A percentile compares a stretch with the other conserved stretches of the same genome.
These are phyloP conservation scores for Esperia sulphurella DNA, from an alignment of 2,888 invertebrate species.

Conservation along the genomic window DNA sequence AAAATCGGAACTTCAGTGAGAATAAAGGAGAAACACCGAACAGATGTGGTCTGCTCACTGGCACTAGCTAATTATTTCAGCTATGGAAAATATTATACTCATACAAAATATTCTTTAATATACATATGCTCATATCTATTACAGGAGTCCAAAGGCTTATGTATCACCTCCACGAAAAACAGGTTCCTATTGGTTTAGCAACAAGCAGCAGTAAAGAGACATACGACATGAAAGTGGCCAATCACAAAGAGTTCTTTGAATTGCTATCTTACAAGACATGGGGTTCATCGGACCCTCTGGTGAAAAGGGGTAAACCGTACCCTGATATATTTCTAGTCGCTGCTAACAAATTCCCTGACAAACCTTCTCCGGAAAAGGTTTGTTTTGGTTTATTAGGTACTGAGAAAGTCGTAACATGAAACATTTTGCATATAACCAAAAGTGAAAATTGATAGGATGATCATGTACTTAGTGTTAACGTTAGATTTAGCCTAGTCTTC, in stretches of 20 bases:
- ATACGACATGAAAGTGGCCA: slow-evolving; percentile 83
- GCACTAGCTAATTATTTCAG: too few species aligned
- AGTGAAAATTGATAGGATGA: too few species aligned
- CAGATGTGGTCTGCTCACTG: too few species aligned
- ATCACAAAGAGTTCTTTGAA: slow-evolving; percentile 83
- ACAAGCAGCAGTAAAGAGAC: slow-evolving; percentile 89
- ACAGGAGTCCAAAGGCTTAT: slow-evolving; percentile 88
- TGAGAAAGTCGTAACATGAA: too few species aligned
- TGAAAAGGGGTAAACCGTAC: slow-evolving; percentile 90
- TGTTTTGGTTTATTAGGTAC: too few species aligned
- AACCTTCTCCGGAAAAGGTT: slow-evolving; percentile 79
- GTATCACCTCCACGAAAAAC: slow-evolving; percentile 83
- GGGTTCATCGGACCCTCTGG: slow-evolving; percentile 90
- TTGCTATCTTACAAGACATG: slow-evolving; percentile 86
- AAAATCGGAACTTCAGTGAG: too few species aligned
- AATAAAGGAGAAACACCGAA: too few species aligned
- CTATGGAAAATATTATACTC: too few species aligned
- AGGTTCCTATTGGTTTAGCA: slow-evolving; percentile 91
- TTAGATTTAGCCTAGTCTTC: too few species aligned
- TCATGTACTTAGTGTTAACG: too few species aligned
- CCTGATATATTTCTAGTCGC: slow-evolving; percentile 92
- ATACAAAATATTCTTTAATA: too few species aligned
- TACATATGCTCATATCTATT: slow-evolving; percentile 34
- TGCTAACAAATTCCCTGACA: slow-evolving; percentile 84
- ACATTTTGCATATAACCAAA: too few species aligned